These are phyloP conservation scores for Mallotus villosus DNA, from an alignment of 2,797 vertebrate genomes.

Conservation along the genomic window DNA sequence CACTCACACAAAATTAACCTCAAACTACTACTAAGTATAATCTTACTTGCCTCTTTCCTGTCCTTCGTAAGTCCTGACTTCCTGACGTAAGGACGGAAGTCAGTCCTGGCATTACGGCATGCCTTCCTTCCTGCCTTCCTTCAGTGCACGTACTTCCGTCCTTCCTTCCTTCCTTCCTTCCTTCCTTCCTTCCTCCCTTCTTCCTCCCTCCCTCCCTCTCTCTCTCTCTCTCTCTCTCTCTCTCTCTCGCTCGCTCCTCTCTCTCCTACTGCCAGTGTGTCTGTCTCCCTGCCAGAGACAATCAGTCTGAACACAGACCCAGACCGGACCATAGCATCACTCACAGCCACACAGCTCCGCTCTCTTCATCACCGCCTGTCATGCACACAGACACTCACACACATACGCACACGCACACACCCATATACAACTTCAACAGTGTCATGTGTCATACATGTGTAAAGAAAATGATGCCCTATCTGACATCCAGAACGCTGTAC, in stretches of 20 bases:
- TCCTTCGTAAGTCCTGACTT: too few relatives aligned
- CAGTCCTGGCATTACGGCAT: too few relatives aligned
- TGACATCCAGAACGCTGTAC: not conserved
- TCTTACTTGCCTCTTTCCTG: not conserved
- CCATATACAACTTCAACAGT: not conserved
- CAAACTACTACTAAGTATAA: too few relatives aligned
- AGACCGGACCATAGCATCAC: not conserved
- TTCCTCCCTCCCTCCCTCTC: not conserved
- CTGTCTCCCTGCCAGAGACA: constrained; percentile 9
- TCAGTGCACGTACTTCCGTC: too few relatives aligned
- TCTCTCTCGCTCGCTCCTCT: not conserved
- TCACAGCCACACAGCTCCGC: not conserved
- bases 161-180: not conserved
- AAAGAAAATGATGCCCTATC: not conserved
- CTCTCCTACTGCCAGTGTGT: constrained; percentile 1
- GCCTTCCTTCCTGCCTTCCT: too few relatives aligned
- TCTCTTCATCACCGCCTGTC: not conserved
- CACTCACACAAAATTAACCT: not conserved
- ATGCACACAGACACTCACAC: constrained; percentile 5
- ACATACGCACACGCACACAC: not conserved
- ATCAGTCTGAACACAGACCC: constrained; percentile 1
- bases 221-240: too few relatives aligned
- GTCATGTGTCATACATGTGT: not conserved
- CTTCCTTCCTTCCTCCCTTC: not conserved
- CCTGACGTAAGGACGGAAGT: too few relatives aligned